Evolutionary conservation across 1,140 invertebrate species (phyloP).

Genomic region (Drosophila equinoxialis): DNA sequence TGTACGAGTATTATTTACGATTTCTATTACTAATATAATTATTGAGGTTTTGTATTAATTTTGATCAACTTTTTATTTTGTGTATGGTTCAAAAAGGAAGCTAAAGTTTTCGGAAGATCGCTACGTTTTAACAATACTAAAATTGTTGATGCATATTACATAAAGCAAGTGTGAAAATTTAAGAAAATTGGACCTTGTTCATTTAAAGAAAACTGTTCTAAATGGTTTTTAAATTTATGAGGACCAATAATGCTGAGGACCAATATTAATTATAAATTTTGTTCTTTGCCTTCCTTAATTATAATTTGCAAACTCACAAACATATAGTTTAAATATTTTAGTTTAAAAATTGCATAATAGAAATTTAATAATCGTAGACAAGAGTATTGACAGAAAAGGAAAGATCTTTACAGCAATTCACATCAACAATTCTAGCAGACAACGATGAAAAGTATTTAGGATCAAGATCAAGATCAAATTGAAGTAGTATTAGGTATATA

Average conservation of each 20-base stretch:
- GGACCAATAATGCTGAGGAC: too few relatives aligned
- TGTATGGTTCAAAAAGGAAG: constrained; percentile 26
- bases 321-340: too few relatives aligned
- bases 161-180: background rate
- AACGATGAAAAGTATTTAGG: constrained; percentile 13
- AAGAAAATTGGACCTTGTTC: background rate
- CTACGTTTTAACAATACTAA: constrained; percentile 48
- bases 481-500: constrained; percentile 15
- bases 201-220: too few relatives aligned
- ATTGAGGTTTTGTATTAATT: constrained; percentile 1
- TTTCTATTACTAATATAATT: too few relatives aligned
- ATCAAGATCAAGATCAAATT: constrained; percentile 27
- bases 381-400: background rate
- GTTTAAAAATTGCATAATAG: too few relatives aligned
- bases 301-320: too few relatives aligned
- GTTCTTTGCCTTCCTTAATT: too few relatives aligned
- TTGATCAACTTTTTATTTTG: constrained; percentile 17
- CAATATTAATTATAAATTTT: too few relatives aligned
- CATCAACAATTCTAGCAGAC: constrained; percentile 19
- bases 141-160: constrained; percentile 10
- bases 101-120: constrained; percentile 66
- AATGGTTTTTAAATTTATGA: too few relatives aligned
- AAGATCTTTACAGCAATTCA: background rate
- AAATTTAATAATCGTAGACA: background rate
- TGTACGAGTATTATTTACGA: constrained; percentile 36